These are phyloP conservation scores for Lepidurus couesii DNA, from an alignment of 1,140 invertebrate species.

Conservation along the genomic window DNA sequence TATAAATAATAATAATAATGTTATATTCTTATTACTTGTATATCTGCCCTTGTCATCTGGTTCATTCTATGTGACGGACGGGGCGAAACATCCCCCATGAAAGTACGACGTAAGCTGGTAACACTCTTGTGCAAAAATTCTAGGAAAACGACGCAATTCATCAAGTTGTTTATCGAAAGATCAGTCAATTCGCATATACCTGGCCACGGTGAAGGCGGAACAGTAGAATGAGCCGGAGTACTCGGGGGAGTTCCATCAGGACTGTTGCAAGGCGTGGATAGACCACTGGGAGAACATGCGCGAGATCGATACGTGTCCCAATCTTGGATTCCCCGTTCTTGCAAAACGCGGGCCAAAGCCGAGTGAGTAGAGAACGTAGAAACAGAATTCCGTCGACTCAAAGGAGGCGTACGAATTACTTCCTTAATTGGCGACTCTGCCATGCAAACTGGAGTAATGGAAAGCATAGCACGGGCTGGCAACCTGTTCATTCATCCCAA, in stretches of 20 bases:
- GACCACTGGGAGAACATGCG: conserved; percentile 61
- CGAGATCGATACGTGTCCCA: conserved; percentile 58
- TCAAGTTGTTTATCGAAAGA: not conserved
- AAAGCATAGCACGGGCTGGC: not conserved
- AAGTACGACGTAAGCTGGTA: conserved; percentile 63
- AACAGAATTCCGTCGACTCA: conserved; percentile 60
- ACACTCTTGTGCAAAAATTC: conserved; percentile 58
- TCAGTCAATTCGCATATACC: not conserved
- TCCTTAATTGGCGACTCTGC: conserved; percentile 36
- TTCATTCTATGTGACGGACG: conserved; percentile 30
- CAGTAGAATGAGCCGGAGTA: conserved; percentile 43
- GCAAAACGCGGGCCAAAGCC: conserved; percentile 70
- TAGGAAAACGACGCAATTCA: conserved; percentile 34
- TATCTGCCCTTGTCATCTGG: conserved; percentile 24
- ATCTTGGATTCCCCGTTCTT: conserved; percentile 68
- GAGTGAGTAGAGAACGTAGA: conserved; percentile 73
- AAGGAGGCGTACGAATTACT: conserved; percentile 42
- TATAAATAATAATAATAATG: not conserved
- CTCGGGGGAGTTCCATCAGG: conserved; percentile 56
- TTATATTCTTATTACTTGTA: conserved; percentile 19
- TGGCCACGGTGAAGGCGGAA: not conserved
- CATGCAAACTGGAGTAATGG: conserved; percentile 1
- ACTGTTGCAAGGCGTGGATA: conserved; percentile 71
- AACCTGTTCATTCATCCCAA: not conserved
- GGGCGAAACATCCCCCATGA: conserved; percentile 48